These are phyloP conservation scores for Penaeus chinensis DNA, from an alignment of 1,140 invertebrate genomes.

Conservation along the genomic window DNA sequence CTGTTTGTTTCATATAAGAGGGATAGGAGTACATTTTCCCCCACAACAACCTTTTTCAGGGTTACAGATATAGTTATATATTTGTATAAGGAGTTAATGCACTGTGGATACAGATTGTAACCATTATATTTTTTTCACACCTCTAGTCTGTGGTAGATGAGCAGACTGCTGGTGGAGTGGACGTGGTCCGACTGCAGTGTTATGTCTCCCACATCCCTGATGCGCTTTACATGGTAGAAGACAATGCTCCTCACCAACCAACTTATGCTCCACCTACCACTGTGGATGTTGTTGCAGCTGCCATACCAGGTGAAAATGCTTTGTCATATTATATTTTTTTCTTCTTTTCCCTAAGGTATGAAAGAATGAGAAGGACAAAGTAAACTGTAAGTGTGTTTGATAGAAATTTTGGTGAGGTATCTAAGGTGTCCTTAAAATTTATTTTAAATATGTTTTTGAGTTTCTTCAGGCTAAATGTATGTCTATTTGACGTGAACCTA, in stretches of 20 bases:
- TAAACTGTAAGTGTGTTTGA: no score
- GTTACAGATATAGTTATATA: neutral
- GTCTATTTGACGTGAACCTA: neutral
- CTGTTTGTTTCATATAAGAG: no score
- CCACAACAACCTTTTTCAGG: neutral
- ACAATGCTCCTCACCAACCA: conserved; percentile 70
- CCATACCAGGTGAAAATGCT: conserved; percentile 71
- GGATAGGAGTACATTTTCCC: no score
- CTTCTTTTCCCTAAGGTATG: neutral
- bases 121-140: conserved; percentile 41
- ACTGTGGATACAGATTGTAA: neutral
- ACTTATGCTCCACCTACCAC: conserved; percentile 66
- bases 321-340: neutral
- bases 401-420: no score
- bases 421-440: no score
- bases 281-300: conserved; percentile 73
- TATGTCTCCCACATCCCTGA: conserved; percentile 80
- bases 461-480: no score
- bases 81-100: neutral
- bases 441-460: no score
- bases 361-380: no score
- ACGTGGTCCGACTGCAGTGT: conserved; percentile 79
- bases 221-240: conserved; percentile 92
- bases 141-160: conserved; percentile 82
- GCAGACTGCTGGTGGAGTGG: conserved; percentile 82